phyloP scores from a whole-genome alignment of 1,140 invertebrate genomes.

The Drosophila equinoxialis region DNA sequence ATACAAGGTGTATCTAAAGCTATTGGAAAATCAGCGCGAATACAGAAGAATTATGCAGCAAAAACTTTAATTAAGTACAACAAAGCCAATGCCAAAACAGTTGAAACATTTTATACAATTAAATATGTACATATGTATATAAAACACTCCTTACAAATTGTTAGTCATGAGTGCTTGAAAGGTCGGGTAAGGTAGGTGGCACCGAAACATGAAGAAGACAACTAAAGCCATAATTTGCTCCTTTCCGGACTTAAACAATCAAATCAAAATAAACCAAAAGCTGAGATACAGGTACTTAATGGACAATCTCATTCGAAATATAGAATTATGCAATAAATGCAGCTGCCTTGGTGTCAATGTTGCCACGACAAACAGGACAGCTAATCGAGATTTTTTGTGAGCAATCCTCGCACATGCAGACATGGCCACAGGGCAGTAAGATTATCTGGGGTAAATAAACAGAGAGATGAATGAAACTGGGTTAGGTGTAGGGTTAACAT shows the following conservation, averaged over 20 bases:
- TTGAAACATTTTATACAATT: neutral
- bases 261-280: slow-evolving; percentile 24
- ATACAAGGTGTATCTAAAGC: slow-evolving; percentile 91
- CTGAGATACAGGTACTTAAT: slow-evolving; percentile 40
- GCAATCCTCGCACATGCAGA: slow-evolving; percentile 93
- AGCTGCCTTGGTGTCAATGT: slow-evolving; percentile 86
- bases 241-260: slow-evolving; percentile 14
- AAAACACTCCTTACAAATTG: neutral
- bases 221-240: slow-evolving; percentile 33
- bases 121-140: neutral
- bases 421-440: slow-evolving; percentile 91
- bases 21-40: slow-evolving; percentile 90
- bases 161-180: neutral
- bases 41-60: slow-evolving; percentile 89
- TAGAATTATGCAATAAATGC: slow-evolving; percentile 87
- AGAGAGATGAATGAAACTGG: neutral
- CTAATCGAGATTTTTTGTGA: slow-evolving; percentile 86
- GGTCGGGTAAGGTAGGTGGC: neutral
- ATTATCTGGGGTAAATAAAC: slow-evolving; percentile 85
- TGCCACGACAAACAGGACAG: slow-evolving; percentile 89
- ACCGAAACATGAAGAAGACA: neutral
- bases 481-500: neutral
- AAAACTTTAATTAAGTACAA: slow-evolving; percentile 11
- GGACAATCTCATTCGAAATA: slow-evolving; percentile 25
- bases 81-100: neutral